A percentile compares a stretch with the other conserved stretches of the same genome.
Conservation (phyloP, 2,888 invertebrate genomes). For the Macrophya alboannulata region DNA sequence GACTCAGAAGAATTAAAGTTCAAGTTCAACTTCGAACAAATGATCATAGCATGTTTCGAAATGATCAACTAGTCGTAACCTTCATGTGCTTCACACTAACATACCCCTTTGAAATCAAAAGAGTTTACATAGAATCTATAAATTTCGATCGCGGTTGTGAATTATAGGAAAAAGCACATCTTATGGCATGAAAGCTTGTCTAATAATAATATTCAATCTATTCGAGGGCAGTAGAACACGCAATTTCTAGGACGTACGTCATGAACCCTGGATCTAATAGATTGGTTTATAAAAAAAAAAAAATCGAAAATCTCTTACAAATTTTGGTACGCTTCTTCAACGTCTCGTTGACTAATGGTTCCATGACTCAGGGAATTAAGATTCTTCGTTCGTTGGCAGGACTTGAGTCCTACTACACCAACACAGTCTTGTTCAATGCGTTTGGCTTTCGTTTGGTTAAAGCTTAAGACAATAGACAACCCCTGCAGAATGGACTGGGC, state of each 20-base stretch:
- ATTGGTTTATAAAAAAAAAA: background rate
- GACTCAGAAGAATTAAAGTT: too few species aligned
- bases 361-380: background rate
- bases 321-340: background rate
- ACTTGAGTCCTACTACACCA: background rate
- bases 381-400: conserved; percentile 5
- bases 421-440: conserved; percentile 5
- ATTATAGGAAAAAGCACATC: background rate
- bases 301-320: background rate
- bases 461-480: conserved; percentile 38
- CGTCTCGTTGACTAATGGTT: conserved; percentile 23
- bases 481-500: conserved; percentile 13
- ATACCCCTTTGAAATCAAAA: background rate
- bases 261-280: background rate
- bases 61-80: too few species aligned
- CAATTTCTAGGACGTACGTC: background rate
- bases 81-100: background rate
- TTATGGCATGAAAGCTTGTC: background rate
- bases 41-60: too few species aligned
- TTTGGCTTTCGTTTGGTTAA: conserved; percentile 24
- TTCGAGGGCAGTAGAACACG: background rate
- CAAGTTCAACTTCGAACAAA: too few species aligned
- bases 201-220: background rate
- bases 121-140: background rate
- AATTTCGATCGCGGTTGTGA: background rate